These are phyloP conservation scores for Acrocephalus scirpaceus DNA, from an alignment of 2,797 vertebrate species.

Conservation along the genomic window DNA sequence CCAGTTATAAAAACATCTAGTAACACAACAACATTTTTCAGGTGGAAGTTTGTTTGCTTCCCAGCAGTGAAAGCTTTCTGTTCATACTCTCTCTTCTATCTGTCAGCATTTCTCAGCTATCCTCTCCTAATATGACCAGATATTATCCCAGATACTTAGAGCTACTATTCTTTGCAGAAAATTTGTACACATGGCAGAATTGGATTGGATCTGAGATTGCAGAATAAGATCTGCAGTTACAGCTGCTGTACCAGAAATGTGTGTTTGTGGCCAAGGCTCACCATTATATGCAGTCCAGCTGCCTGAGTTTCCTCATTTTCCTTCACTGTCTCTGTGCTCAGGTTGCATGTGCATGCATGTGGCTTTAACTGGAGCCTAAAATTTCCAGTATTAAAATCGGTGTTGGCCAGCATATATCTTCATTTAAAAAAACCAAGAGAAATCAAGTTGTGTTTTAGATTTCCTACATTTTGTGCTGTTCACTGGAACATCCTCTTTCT, in stretches of 20 bases:
- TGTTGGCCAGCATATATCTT: not conserved
- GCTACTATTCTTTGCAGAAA: not conserved
- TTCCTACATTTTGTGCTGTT: not conserved
- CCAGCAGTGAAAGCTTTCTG: not conserved
- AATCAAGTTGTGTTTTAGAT: not conserved
- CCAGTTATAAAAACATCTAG: not conserved
- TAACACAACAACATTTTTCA: not conserved
- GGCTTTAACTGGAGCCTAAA: not conserved
- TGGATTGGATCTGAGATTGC: not conserved
- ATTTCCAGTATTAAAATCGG: not conserved
- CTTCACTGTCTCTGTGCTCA: not conserved
- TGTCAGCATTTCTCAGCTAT: not conserved
- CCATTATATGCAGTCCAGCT: not conserved
- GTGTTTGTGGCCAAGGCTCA: not conserved
- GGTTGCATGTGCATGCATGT: accelerated
- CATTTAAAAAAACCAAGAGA: not conserved
- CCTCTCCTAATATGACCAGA: not conserved
- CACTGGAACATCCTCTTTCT: not conserved
- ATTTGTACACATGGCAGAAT: not conserved
- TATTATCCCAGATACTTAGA: not conserved
- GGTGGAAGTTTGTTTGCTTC: not conserved
- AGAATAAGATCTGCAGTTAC: not conserved
- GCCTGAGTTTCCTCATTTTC: not conserved
- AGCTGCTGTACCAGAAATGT: not conserved
- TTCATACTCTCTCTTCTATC: not conserved